Conservation (phyloP, 2,888 invertebrate genomes). For the Mesodorylaimus sp. region DNA sequence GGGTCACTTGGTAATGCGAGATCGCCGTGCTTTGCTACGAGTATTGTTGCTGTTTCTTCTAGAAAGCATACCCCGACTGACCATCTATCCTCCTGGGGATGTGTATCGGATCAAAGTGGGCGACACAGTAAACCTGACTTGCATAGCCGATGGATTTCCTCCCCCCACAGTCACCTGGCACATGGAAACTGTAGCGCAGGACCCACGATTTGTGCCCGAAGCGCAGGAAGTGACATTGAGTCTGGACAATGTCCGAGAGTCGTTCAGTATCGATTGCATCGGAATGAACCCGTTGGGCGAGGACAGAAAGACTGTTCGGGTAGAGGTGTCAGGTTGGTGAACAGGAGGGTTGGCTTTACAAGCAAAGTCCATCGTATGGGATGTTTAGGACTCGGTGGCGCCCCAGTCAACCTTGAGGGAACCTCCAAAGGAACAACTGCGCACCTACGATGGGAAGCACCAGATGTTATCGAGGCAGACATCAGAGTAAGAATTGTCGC, state of each 20-base stretch:
- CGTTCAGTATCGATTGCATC: not conserved
- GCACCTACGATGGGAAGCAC: not conserved
- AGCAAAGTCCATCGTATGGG: no score
- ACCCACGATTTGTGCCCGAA: no score
- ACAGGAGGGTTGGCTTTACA: no score
- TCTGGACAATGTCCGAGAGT: not conserved
- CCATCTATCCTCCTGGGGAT: no score
- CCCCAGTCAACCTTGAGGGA: not conserved
- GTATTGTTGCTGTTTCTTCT: no score
- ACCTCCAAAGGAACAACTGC: not conserved
- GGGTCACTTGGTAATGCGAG: constrained; percentile 20
- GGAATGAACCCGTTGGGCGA: not conserved
- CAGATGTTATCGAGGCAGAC: no score
- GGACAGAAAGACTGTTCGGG: not conserved
- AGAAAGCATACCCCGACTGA: not conserved
- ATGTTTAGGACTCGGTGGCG: not conserved
- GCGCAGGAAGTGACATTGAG: not conserved
- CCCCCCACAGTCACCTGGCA: constrained; percentile 24
- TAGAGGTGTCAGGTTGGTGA: not conserved
- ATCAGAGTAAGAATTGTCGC: no score
- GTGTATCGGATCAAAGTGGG: not conserved
- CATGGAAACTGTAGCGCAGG: constrained; percentile 21
- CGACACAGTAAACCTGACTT: constrained; percentile 10
- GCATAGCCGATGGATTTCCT: constrained; percentile 23
- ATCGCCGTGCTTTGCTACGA: no score